Evolutionary conservation across 2,888 invertebrate species (phyloP), one percentile per base, ranked within the genome.

Genomic region (Sussaba pulchella): DNA sequence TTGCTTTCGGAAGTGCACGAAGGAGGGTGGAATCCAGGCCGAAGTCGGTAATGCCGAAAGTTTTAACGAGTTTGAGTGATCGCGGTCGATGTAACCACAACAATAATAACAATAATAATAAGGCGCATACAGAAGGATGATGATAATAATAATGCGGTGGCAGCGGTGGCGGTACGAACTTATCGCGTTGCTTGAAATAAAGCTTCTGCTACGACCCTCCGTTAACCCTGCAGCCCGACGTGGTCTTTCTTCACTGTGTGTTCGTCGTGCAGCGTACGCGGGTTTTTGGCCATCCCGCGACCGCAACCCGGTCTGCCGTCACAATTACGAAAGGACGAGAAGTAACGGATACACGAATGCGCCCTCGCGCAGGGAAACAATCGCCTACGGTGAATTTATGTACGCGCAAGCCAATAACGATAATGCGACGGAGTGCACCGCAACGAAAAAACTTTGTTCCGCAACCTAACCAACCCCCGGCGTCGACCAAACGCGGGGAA

Each of bases 1-100:
- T 39, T 31, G 72, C 71, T 72, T 78, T 73, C 80, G 82, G 75
- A 85, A 85, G 86, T 83, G 85, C 86, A 87, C 87, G 89, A 88
- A 89, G 83, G 89, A 87, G 85, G 87, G 87, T 85, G 83, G 73
- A 90, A 89, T 90, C 88, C 89, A 86, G 87, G 86, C 87, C 88
- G 88, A 89, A 90, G 88, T 89, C 88, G 84, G 88, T 89, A 92
- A 92, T 92, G 90, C 87, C 87, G 83, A 91, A 92, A 92, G 92
- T 91, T 92, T 91, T 91, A 92, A 92, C 92, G 91, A 92, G 91
- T 91, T 91, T 90, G 91, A 92, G 88, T 90, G 92, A 91, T 91
- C 90, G 89, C 87, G 89, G 91, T 91, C 91, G 91, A 92, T 91
- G 90, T 87, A 87, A 87, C 90, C 89, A 88, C 90, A 91, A 91